Percentiles rank a stretch among this genome's conserved stretches.
Conservation (phyloP, 2,888 invertebrate genomes). For the Tinea pellionella region DNA sequence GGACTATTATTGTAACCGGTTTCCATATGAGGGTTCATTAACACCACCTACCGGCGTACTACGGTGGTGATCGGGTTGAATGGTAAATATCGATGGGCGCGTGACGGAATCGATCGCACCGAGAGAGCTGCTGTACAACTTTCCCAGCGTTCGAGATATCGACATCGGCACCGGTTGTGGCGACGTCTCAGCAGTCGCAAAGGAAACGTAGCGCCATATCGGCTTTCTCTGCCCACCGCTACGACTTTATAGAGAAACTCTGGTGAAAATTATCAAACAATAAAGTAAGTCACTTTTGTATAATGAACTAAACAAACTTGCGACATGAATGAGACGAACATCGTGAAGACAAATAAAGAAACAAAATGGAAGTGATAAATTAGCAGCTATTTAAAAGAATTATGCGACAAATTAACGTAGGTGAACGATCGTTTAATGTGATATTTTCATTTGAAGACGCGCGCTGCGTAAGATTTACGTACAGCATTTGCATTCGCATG, state of each 20-base stretch:
- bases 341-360: not conserved
- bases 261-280: slow-evolving; percentile 49
- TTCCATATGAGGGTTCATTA: slow-evolving; percentile 15
- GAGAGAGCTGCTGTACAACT: slow-evolving; percentile 56
- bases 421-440: slow-evolving; percentile 38
- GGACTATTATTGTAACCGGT: slow-evolving; percentile 12
- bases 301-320: not conserved
- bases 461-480: slow-evolving; percentile 10
- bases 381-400: slow-evolving; percentile 17
- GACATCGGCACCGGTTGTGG: slow-evolving; percentile 29
- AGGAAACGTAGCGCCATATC: slow-evolving; percentile 48
- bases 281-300: not conserved
- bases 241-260: slow-evolving; percentile 47
- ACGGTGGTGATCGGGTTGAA: not conserved
- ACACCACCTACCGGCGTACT: slow-evolving; percentile 10
- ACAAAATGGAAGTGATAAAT: slow-evolving; percentile 17
- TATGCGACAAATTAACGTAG: slow-evolving; percentile 23
- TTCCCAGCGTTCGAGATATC: slow-evolving; percentile 51
- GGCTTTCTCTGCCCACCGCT: slow-evolving; percentile 54
- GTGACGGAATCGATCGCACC: slow-evolving; percentile 39
- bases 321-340: not conserved
- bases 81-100: slow-evolving; percentile 19
- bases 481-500: slow-evolving; percentile 11
- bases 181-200: slow-evolving; percentile 22
- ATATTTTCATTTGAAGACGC: slow-evolving; percentile 23